phyloP scores from a whole-genome alignment of 2,888 invertebrate genomes.

The Harmothoe impar region DNA sequence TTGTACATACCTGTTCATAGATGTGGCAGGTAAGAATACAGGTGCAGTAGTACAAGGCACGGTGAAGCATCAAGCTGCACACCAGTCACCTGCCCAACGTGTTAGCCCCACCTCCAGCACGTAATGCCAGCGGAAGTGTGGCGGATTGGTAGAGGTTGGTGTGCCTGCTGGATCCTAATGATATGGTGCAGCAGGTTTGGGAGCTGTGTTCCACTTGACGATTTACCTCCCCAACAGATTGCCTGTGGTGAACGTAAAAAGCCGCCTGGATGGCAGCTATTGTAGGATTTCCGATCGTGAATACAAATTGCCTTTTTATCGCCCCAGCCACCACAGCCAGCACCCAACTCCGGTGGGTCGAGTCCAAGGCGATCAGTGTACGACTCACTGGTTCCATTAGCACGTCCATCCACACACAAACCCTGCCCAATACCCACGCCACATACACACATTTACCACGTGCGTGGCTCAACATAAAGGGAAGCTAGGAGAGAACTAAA shows the following conservation, averaged over 20 bases:
- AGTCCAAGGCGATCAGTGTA: background rate
- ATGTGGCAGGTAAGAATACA: too few relatives aligned
- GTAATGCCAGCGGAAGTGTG: background rate
- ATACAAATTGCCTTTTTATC: slow-evolving; percentile 42
- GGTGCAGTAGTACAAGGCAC: too few relatives aligned
- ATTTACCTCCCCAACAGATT: background rate
- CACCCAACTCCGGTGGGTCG: background rate
- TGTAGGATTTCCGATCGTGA: slow-evolving; percentile 19
- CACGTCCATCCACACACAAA: background rate
- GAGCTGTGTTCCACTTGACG: too few relatives aligned
- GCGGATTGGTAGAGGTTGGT: background rate
- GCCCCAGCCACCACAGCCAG: background rate
- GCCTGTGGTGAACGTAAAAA: background rate
- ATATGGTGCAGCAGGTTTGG: background rate
- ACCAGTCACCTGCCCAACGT: background rate
- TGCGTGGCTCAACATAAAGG: background rate
- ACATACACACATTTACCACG: slow-evolving; percentile 18
- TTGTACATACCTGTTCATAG: too few relatives aligned
- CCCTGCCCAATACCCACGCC: too few relatives aligned
- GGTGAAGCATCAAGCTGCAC: background rate
- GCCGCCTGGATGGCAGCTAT: background rate
- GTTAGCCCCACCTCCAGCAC: background rate
- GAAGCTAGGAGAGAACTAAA: background rate
- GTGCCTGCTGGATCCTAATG: slow-evolving; percentile 15
- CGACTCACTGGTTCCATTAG: slow-evolving; percentile 28